Percentiles rank a stretch among this genome's conserved stretches.
These are phyloP conservation scores for Plusia festucae DNA, from an alignment of 2,888 invertebrate genomes.

Conservation along the genomic window DNA sequence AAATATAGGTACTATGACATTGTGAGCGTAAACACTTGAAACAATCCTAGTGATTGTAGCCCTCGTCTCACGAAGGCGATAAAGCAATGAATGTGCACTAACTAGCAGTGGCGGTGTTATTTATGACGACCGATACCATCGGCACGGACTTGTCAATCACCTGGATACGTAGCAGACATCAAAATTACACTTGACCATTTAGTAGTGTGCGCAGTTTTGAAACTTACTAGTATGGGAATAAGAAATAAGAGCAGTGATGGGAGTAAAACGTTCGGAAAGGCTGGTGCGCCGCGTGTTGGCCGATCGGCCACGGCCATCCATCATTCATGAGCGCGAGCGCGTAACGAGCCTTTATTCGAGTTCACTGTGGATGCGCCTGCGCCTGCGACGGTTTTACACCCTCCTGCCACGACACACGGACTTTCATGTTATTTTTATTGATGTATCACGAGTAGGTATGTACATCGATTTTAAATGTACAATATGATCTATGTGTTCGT, in stretches of 20 bases:
- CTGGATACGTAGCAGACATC: constrained; percentile 70
- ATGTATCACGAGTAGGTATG: constrained; percentile 77
- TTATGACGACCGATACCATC: constrained; percentile 85
- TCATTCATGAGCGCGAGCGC: constrained; percentile 82
- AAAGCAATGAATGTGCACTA: constrained; percentile 85
- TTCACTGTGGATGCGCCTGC: constrained; percentile 73
- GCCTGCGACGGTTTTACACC: constrained; percentile 78
- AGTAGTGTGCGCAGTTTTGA: constrained; percentile 60
- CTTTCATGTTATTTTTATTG: constrained; percentile 60
- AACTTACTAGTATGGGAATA: constrained; percentile 64
- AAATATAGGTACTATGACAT: constrained; percentile 39
- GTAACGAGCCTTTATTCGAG: constrained; percentile 87
- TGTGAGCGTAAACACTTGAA: constrained; percentile 47
- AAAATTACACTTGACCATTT: constrained; percentile 67
- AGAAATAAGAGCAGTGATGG: constrained; percentile 41
- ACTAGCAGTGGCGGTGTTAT: constrained; percentile 86
- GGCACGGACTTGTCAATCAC: constrained; percentile 88
- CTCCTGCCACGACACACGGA: constrained; percentile 57
- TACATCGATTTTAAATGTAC: constrained; percentile 68
- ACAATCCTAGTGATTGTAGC: constrained; percentile 44
- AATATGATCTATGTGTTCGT: constrained; percentile 69
- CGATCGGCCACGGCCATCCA: constrained; percentile 85
- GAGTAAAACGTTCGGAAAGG: constrained; percentile 51
- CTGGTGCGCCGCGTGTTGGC: constrained; percentile 66
- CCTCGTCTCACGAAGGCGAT: constrained; percentile 64